A percentile compares a stretch with the other conserved stretches of the same genome.
phyloP scores from a whole-genome alignment of 2,113 vertebrate species.

The Salvator merianae region DNA sequence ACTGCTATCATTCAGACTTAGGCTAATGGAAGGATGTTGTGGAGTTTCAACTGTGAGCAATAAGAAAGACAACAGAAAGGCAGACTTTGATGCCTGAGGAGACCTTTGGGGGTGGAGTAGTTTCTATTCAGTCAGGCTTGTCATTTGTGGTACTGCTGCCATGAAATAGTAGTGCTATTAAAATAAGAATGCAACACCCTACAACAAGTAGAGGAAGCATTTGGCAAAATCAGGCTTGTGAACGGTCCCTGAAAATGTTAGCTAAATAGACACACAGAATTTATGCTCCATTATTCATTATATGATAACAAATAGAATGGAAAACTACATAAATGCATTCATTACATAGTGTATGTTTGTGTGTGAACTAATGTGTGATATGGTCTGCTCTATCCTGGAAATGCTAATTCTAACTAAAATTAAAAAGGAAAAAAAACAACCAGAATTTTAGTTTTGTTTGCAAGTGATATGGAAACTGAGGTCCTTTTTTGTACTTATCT shows the following conservation, averaged over 20 bases:
- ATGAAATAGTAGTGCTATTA: neutral
- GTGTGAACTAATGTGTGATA: neutral
- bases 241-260: neutral
- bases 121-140: neutral
- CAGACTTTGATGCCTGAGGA: neutral
- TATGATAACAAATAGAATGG: neutral
- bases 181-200: neutral
- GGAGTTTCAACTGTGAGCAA: neutral
- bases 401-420: neutral
- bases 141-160: neutral
- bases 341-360: too few relatives aligned
- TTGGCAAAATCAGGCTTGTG: neutral
- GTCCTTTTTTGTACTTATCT: too few relatives aligned
- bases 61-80: constrained; percentile 15
- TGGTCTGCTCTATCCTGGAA: neutral
- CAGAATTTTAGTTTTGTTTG: neutral
- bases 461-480: neutral
- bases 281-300: neutral
- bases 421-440: neutral
- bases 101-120: neutral
- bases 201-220: neutral
- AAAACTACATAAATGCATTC: too few relatives aligned
- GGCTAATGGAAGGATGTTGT: neutral
- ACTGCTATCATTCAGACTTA: neutral
- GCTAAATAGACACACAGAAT: neutral